Conservation (phyloP, 30 jellyfish, hydroid and myxozoan genomes). For the Turritopsis rubra region DNA sequence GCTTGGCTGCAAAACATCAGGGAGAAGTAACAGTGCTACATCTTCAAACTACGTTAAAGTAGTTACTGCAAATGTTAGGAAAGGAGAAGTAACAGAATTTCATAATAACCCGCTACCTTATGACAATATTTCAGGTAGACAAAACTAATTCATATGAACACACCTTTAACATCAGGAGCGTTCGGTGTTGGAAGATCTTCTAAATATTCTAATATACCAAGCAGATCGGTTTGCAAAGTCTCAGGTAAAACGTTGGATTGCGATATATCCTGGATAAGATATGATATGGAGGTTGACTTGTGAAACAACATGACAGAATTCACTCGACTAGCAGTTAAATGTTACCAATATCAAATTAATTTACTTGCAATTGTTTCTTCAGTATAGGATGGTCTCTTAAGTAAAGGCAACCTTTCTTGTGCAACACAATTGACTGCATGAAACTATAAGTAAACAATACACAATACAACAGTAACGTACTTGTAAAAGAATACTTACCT, state of each 20-base stretch:
- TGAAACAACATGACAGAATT: background rate
- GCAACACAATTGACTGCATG: constrained; percentile 51
- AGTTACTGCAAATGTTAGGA: too few species aligned
- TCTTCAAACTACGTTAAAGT: too few species aligned
- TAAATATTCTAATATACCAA: constrained; percentile 39
- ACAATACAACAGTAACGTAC: background rate
- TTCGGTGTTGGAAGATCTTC: constrained; percentile 55
- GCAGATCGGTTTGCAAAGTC: constrained; percentile 36
- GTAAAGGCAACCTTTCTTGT: constrained; percentile 70
- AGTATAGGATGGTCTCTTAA: constrained; percentile 58
- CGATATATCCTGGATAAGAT: background rate
- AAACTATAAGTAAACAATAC: constrained; percentile 39
- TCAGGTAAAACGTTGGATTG: background rate
- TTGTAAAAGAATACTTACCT: background rate
- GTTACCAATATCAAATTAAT: background rate
- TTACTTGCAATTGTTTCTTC: constrained; percentile 41
- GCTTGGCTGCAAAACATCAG: too few species aligned
- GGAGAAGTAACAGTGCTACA: too few species aligned
- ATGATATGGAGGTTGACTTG: background rate
- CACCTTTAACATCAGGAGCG: constrained; percentile 69
- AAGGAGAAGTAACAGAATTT: too few species aligned
- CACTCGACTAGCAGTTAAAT: background rate
- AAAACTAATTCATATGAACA: background rate
- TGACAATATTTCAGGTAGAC: background rate
- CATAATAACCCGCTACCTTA: background rate